Conservation (phyloP, 2,888 invertebrate species). For the Dysmachus trigonus region DNA sequence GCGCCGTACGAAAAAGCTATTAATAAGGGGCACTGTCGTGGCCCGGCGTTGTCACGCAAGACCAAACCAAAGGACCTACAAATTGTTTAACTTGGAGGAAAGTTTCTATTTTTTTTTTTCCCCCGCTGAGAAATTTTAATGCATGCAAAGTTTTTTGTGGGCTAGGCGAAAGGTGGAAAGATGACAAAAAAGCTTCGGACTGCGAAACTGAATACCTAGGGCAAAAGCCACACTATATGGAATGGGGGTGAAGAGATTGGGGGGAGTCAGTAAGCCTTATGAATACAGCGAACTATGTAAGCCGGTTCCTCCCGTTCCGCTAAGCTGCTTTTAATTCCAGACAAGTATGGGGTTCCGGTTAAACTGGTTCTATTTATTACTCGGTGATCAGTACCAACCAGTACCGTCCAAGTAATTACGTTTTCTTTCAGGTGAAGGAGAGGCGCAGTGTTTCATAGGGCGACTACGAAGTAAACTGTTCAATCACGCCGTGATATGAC, state of each 20-base stretch:
- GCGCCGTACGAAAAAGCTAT: conserved; percentile 19
- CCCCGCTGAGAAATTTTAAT: conserved; percentile 34
- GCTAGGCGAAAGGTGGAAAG: conserved; percentile 25
- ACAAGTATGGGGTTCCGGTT: conserved; percentile 41
- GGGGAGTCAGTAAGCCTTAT: not conserved
- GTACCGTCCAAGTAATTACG: conserved; percentile 39
- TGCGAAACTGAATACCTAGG: conserved; percentile 17
- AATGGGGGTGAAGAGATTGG: not conserved
- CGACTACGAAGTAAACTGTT: conserved; percentile 23
- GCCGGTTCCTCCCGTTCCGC: conserved; percentile 15
- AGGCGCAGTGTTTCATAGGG: not conserved
- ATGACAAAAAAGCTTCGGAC: conserved; percentile 37
- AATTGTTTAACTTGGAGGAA: conserved; percentile 40
- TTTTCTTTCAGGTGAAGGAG: not conserved
- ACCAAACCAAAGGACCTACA: conserved; percentile 29
- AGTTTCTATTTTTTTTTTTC: conserved; percentile 20
- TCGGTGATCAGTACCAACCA: conserved; percentile 38
- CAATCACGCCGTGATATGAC: conserved; percentile 32
- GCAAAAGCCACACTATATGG: conserved; percentile 1
- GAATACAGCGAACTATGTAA: not conserved
- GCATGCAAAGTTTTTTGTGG: conserved; percentile 35
- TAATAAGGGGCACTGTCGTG: conserved; percentile 31
- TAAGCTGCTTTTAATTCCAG: conserved; percentile 39
- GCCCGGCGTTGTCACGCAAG: conserved; percentile 31
- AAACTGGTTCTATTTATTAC: conserved; percentile 36